These are phyloP conservation scores for Onychostruthus taczanowskii DNA, from an alignment of 2,113 vertebrate genomes.

Conservation along the genomic window DNA sequence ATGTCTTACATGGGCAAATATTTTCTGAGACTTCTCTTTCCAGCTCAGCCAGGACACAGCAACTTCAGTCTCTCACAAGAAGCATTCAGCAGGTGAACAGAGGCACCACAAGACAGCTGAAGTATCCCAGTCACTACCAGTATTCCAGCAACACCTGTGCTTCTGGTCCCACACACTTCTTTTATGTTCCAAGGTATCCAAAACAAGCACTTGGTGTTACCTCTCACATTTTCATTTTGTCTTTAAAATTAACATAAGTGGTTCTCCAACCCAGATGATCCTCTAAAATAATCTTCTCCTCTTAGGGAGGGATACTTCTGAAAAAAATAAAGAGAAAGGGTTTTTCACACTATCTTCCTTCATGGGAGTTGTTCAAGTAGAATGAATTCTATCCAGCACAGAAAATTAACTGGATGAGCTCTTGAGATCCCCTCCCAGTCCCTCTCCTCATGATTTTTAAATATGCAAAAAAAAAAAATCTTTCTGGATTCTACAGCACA, in stretches of 20 bases:
- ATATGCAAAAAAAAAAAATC: not conserved
- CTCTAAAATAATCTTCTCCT: conserved; percentile 60
- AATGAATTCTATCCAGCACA: not conserved
- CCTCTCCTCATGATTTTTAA: not conserved
- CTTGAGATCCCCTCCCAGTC: not conserved
- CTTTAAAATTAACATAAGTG: not conserved
- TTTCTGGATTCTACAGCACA: not conserved
- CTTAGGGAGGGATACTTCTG: conserved; percentile 60
- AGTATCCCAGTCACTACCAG: not conserved
- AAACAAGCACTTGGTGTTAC: not conserved
- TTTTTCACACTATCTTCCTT: not conserved
- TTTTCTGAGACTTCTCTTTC: not conserved
- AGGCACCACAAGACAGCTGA: not conserved
- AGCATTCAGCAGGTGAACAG: not conserved
- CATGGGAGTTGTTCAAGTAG: not conserved
- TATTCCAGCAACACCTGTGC: not conserved
- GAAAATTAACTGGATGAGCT: not conserved
- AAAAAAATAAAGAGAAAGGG: conserved; percentile 39
- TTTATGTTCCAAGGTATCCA: not conserved
- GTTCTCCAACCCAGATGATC: not conserved
- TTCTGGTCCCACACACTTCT: not conserved
- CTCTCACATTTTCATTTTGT: not conserved
- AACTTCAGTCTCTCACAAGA: not conserved
- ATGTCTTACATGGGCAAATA: not conserved
- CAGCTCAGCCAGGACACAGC: not conserved